Evolutionary conservation across 2,888 invertebrate species (phyloP), one percentile per base, ranked within the genome.

Genomic region (Idaea dimidiata): DNA sequence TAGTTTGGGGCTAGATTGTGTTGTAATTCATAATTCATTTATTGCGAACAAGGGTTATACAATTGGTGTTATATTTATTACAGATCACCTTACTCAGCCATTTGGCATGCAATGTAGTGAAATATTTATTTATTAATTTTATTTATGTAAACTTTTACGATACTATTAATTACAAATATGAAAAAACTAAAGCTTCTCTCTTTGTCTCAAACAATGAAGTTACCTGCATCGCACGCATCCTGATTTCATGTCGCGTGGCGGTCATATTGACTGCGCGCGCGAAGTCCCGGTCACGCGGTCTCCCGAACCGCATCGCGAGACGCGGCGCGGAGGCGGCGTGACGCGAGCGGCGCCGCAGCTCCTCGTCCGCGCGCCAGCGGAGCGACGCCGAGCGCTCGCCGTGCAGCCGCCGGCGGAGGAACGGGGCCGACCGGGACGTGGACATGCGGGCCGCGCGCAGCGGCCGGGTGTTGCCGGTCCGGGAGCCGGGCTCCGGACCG

Each of bases 171-270:
- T n/a, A n/a, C n/a, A n/a, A n/a, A n/a, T n/a, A n/a, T n/a, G n/a
- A n/a, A n/a, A n/a, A n/a, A n/a, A n/a, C n/a, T n/a, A n/a, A n/a
- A n/a, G n/a, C n/a, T n/a, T n/a, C n/a, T n/a, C n/a, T n/a, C n/a
- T n/a, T n/a, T n/a, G n/a, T n/a, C n/a, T n/a, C n/a, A n/a, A n/a
- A n/a, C n/a, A n/a, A n/a, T n/a, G n/a, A 32, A 2, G 32, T 32
- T 32, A 32, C 32, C 74, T 90, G 89, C 88, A 90, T 91, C 16
- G 92, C 93, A 61, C 92, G 81, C 86, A 91, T 88, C n/a, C 92
- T 87, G 66, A 93, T 89, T 72, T 89, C 89, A 71, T 91, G 89
- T 61, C 91, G 81, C 5, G 91, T 92, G 17, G 88, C 86, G 68
- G 86, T 88, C 33, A 91, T 84, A 78, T 91, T 91, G 60, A 91